These are phyloP conservation scores for Stegodyphus dumicola DNA, from an alignment of 1,140 invertebrate species.

Conservation along the genomic window DNA sequence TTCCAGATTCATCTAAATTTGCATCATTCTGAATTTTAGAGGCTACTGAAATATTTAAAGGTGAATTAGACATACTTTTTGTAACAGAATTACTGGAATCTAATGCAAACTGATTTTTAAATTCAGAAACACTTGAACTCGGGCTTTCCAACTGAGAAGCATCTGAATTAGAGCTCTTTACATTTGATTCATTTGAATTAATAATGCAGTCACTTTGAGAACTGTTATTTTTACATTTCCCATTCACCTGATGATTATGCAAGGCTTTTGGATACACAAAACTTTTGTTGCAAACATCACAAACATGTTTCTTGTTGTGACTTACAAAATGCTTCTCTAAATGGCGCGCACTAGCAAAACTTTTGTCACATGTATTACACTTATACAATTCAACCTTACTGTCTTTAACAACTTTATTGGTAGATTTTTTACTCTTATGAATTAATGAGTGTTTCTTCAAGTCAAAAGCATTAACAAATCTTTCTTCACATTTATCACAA, in stretches of 20 bases:
- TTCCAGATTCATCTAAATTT: background rate
- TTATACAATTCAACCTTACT: background rate
- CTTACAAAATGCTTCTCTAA: background rate
- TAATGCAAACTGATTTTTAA: background rate
- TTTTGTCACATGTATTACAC: background rate
- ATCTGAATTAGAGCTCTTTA: background rate
- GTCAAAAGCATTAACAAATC: constrained; percentile 8
- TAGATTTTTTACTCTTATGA: background rate
- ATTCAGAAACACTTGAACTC: background rate
- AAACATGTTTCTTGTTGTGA: constrained; percentile 30
- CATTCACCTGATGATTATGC: background rate
- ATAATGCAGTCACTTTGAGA: background rate
- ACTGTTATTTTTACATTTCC: background rate
- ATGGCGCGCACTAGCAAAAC: background rate
- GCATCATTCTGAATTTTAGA: background rate
- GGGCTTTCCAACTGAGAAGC: too few relatives aligned
- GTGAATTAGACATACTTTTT: background rate
- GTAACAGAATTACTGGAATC: background rate
- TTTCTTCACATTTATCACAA: constrained; percentile 18
- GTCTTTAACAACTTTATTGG: background rate
- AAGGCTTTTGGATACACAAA: background rate
- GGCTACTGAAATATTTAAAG: too few relatives aligned
- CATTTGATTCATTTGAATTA: background rate
- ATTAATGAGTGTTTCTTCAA: constrained; percentile 12
- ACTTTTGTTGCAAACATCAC: constrained; percentile 28